Conservation (phyloP, 2,797 vertebrate genomes). For the Otolemur crassicaudatus region DNA sequence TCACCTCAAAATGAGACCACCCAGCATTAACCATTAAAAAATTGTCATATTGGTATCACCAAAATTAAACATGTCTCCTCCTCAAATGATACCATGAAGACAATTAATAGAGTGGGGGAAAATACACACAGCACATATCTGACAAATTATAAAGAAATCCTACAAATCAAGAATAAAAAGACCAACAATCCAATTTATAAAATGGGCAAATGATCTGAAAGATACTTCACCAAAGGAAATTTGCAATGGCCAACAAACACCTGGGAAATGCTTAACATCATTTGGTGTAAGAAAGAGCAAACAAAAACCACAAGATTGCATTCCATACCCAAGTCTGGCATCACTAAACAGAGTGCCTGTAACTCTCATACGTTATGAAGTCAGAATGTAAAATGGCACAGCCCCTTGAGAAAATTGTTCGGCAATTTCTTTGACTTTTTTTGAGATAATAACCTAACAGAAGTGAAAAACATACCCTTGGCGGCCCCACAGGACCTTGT, state of each 20-base stretch:
- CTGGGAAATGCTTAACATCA: not conserved
- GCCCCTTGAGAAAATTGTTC: not conserved
- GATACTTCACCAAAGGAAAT: constrained; percentile 5
- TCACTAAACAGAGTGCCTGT: not conserved
- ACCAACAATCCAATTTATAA: not conserved
- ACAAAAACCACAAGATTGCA: not conserved
- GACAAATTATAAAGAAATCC: constrained; percentile 32
- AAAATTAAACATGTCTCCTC: constrained; percentile 36
- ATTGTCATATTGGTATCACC: not conserved
- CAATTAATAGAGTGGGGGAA: not conserved
- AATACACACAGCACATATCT: not conserved
- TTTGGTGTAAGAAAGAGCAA: not conserved
- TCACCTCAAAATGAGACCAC: not conserved
- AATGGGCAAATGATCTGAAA: not conserved
- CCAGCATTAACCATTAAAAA: not conserved
- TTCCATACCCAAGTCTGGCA: not conserved
- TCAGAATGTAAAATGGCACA: not conserved
- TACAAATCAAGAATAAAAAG: not conserved
- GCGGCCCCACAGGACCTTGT: no score
- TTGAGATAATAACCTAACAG: not conserved
- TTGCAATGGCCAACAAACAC: not conserved
- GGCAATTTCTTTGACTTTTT: not conserved
- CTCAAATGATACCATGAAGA: not conserved
- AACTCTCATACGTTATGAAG: not conserved
- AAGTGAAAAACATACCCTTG: not conserved